Evolutionary conservation across 1,140 invertebrate species (phyloP), one percentile per base, ranked within the genome.

Genomic region (Pristionchus pacificus): DNA sequence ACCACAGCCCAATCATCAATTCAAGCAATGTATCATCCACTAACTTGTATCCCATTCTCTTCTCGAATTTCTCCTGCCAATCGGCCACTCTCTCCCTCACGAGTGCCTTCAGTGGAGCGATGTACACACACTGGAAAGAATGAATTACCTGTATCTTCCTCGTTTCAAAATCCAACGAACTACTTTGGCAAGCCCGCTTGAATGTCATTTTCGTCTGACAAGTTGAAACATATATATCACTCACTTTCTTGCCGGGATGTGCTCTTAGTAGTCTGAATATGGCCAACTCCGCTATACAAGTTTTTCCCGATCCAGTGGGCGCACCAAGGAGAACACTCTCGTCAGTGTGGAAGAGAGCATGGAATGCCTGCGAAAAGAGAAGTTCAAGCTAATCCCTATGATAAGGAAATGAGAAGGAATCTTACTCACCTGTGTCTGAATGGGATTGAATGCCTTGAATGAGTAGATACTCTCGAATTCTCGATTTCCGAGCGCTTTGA

Each of bases 231-330:
- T n/a, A n/a, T n/a, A n/a, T n/a, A n/a, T n/a, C n/a, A n/a, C 63
- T 29, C 73, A 92, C 91, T 88, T 98, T 82, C 68, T 98, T 76
- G 88, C 87, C 2, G 88, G 93, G 93, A 82, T 91, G 88, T 65
- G 90, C 86, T 77, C 90, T 90, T 77, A 98, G 95, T 0, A 95
- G 89, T 74, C 94, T 87, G 80, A 98, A 95, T 86, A 98, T 97
- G 14, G 95, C 95, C 65, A 99, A 89, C 86, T 99, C 97, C 0
- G 97, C 96, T 13, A 92, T 93, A 66, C 98, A 93, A 0, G 97
- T 99, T 88, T 99, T 99, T 60, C 97, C 97, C 0, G 95, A 98
- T 2, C 95, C 95, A 2, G 97, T 99, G 0, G 97, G 97, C 0
- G 97, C 96, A 1, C 97, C 96, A 14, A 99, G 85, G 0, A 99